Evolutionary conservation across 2,113 vertebrate species (phyloP).

Genomic region (Tiliqua scincoides): DNA sequence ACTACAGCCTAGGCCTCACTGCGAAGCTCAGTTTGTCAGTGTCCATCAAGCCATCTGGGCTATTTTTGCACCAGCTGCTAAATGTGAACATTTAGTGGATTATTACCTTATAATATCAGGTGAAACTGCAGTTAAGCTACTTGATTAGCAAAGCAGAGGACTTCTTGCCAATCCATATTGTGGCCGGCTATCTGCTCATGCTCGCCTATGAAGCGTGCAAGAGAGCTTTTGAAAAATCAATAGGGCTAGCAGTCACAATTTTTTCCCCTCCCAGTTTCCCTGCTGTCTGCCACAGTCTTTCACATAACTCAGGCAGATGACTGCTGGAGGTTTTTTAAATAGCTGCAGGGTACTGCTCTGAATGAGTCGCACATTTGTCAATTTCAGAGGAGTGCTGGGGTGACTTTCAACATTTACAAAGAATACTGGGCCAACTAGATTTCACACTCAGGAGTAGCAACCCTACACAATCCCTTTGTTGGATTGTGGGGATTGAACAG

Average conservation of each 20-base stretch:
- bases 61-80: too few species aligned
- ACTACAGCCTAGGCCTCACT: too few species aligned
- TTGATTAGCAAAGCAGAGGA: too few species aligned
- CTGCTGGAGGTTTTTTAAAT: background rate
- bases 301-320: background rate
- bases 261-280: background rate
- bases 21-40: too few species aligned
- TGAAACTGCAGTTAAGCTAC: too few species aligned
- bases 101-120: too few species aligned
- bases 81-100: too few species aligned
- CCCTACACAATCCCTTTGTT: background rate
- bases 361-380: background rate
- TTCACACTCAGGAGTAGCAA: background rate
- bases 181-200: too few species aligned
- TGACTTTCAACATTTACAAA: background rate
- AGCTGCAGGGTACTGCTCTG: background rate
- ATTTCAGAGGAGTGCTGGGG: background rate
- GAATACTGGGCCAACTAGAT: background rate
- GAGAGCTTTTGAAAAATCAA: background rate
- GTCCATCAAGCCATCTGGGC: too few species aligned
- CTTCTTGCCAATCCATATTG: too few species aligned
- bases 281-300: background rate
- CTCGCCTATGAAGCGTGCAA: background rate
- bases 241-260: background rate
- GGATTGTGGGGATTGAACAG: background rate